phyloP scores from a whole-genome alignment of 2,888 invertebrate genomes.

The Phymatocera aterrima region DNA sequence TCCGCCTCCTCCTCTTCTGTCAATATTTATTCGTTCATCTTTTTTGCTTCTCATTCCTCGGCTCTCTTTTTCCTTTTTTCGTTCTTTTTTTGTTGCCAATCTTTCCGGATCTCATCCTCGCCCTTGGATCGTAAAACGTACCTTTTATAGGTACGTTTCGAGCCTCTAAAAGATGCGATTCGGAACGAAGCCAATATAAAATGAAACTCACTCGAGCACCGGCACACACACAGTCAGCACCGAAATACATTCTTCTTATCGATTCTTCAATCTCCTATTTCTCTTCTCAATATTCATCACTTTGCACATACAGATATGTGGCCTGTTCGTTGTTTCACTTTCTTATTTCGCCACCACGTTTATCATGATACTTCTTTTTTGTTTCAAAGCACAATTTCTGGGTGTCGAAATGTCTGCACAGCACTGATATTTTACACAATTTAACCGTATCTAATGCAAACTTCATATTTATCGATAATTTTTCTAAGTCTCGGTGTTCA shows the following conservation, averaged over 20 bases:
- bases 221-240: slow-evolving; percentile 39
- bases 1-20: background rate
- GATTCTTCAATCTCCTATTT: background rate
- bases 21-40: slow-evolving; percentile 4
- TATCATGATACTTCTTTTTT: background rate
- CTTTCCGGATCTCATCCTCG: background rate
- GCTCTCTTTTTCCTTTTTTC: no score
- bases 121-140: background rate
- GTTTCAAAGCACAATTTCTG: slow-evolving; percentile 52
- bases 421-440: slow-evolving; percentile 60
- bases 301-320: slow-evolving; percentile 27
- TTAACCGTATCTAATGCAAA: background rate
- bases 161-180: background rate
- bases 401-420: slow-evolving; percentile 66
- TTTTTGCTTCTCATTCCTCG: no score
- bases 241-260: slow-evolving; percentile 20
- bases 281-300: background rate
- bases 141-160: background rate
- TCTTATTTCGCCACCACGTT: background rate
- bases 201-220: slow-evolving; percentile 19
- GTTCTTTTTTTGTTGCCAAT: background rate
- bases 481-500: slow-evolving; percentile 5
- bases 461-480: background rate
- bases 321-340: background rate
- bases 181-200: slow-evolving; percentile 2